Evolutionary conservation across 2,888 invertebrate genomes (phyloP).

Genomic region (Julus scandinavius): DNA sequence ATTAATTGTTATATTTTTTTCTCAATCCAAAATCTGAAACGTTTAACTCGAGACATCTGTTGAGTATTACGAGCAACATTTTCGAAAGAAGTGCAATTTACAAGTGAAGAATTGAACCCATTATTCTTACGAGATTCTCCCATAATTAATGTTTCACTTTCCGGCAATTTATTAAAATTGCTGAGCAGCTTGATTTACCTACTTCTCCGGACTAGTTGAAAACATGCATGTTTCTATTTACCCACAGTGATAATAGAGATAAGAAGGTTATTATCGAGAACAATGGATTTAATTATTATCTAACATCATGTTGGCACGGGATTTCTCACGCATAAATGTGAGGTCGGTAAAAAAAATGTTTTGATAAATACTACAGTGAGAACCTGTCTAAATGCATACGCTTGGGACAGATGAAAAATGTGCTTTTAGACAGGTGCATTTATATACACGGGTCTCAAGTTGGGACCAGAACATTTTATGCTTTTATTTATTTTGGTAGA

Average conservation of each 20-base stretch:
- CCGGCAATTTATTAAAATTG: conserved; percentile 8
- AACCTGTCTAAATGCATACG: too few relatives aligned
- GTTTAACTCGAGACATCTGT: neutral
- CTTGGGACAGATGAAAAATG: too few relatives aligned
- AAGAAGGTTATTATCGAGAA: conserved; percentile 39
- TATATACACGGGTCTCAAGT: too few relatives aligned
- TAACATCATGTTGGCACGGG: neutral
- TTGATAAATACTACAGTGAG: too few relatives aligned
- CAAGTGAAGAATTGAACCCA: neutral
- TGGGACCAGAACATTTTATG: too few relatives aligned
- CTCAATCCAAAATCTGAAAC: too few relatives aligned
- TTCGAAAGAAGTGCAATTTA: neutral
- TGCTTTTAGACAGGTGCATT: too few relatives aligned
- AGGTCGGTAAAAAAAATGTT: too few relatives aligned
- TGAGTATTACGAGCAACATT: neutral
- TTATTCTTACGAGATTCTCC: neutral
- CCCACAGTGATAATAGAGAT: neutral
- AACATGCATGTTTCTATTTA: neutral
- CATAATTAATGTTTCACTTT: conserved; percentile 22
- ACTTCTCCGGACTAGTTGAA: neutral
- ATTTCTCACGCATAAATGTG: neutral
- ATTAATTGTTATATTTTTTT: too few relatives aligned
- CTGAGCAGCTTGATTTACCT: neutral
- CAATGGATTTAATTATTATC: conserved; percentile 35
- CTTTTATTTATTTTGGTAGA: too few relatives aligned